These are phyloP conservation scores for Anoura caudifer DNA, from an alignment of 2,113 vertebrate species.

Conservation along the genomic window DNA sequence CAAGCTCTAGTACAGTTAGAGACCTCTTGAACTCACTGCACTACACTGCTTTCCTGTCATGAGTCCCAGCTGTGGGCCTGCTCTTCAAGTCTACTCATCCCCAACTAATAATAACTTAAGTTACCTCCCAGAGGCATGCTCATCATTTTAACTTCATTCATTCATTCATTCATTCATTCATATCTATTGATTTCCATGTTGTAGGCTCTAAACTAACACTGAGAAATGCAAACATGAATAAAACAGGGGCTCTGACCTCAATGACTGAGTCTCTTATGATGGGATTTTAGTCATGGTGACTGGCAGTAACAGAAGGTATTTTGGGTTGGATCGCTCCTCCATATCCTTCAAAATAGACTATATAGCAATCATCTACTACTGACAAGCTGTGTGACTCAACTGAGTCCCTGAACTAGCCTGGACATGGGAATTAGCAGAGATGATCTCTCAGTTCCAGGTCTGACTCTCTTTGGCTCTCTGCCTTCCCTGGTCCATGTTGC, in stretches of 20 bases:
- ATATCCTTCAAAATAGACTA: not conserved
- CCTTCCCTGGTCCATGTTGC: not conserved
- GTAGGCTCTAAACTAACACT: not conserved
- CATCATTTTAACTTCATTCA: not conserved
- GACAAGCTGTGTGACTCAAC: not conserved
- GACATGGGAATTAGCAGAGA: not conserved
- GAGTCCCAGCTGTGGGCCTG: not conserved
- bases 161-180: not conserved
- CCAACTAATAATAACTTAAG: not conserved
- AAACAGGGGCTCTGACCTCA: not conserved
- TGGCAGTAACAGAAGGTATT: not conserved
- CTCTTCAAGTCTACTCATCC: not conserved
- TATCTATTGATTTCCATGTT: not conserved
- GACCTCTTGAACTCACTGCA: not conserved
- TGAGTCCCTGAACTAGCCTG: not conserved
- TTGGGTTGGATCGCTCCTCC: not conserved
- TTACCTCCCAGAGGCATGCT: not conserved
- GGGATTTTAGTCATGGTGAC: not conserved
- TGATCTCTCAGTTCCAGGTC: not conserved
- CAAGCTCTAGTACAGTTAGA: not conserved
- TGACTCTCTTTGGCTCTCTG: not conserved
- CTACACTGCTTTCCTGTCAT: not conserved
- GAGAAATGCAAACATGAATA: not conserved
- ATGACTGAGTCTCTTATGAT: not conserved
- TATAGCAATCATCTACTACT: not conserved